Evolutionary conservation across 2,797 vertebrate species (phyloP).

Genomic region (Amniataba percoides): DNA sequence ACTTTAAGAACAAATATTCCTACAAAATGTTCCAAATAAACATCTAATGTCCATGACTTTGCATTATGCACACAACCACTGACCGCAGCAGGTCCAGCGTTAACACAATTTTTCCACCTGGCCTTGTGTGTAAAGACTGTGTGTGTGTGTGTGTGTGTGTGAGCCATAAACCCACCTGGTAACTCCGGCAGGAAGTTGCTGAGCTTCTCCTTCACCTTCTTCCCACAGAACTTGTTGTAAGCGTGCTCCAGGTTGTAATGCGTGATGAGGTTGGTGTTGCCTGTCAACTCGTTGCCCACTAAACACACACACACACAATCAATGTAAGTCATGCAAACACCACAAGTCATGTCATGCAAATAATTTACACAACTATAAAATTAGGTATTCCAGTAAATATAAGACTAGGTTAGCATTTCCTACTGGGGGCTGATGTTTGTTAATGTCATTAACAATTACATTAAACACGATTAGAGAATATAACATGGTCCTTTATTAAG

Average conservation of each 20-base stretch:
- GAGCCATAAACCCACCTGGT: slow-evolving; percentile 83
- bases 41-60: too few species aligned
- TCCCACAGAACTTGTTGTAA: slow-evolving; percentile 98
- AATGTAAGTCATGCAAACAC: neutral
- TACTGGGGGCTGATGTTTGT: neutral
- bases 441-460: too few species aligned
- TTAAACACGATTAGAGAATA: too few species aligned
- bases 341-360: neutral
- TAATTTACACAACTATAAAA: neutral
- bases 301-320: slow-evolving; percentile 36
- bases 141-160: too few species aligned
- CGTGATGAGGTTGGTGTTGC: slow-evolving; percentile 97
- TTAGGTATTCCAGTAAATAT: too few species aligned
- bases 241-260: slow-evolving; percentile 97
- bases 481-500: too few species aligned
- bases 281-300: slow-evolving; percentile 95
- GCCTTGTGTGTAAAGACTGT: neutral
- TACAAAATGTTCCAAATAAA: too few species aligned
- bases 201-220: slow-evolving; percentile 99
- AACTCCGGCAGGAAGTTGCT: slow-evolving; percentile 98
- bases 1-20: too few species aligned
- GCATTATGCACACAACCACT: too few species aligned
- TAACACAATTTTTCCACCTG: too few species aligned
- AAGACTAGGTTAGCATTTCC: neutral
- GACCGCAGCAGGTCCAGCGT: too few species aligned